Evolutionary conservation across 2,888 invertebrate species (phyloP), one percentile per base, ranked within the genome.

Genomic region (Microchrysa polita): DNA sequence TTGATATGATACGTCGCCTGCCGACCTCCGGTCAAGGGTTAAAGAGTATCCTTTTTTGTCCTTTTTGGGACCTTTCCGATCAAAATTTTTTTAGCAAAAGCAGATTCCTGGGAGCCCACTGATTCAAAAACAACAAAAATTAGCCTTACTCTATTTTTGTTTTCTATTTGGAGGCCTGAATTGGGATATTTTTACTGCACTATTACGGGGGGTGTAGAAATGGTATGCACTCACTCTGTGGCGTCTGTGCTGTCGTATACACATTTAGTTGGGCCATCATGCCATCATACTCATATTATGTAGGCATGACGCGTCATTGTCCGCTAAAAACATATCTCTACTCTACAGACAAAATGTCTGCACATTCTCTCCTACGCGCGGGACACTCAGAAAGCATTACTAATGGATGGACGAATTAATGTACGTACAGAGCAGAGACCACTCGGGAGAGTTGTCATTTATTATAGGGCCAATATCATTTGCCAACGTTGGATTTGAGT

Each of bases 221-320:
- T n/a, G n/a, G n/a, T n/a, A n/a, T n/a, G n/a, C n/a, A 42, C 42
- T 42, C 42, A 7, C 42, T 42, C 42, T 9, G 12, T 9, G 12
- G 12, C 42, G 42, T 42, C 12, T 12, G 12, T 42, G 42, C 12
- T 42, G n/a, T 42, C 7, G 12, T 7, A 42, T 42, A 42, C 42
- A 42, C 12, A 42, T 42, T 42, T 42, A 42, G 12, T 42, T 9
- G 42, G 12, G n/a, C n/a, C n/a, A n/a, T 42, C 42, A 42, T 42
- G 12, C 12, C 42, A 42, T 42, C 42, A n/a, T n/a, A n/a, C n/a
- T n/a, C n/a, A n/a, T n/a, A n/a, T n/a, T n/a, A n/a, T n/a, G 42
- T 40, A 61, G 34, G 42, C 34, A 42, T 61, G 61, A 16, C 18
- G 61, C 61, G 42, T 61, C 61, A 61, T 27, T 61, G 61, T 61